Percentiles rank a stretch among this genome's conserved stretches.
Conservation (phyloP, 35 echinoderm and acorn worm species). For the Stichopus chloronotus region DNA sequence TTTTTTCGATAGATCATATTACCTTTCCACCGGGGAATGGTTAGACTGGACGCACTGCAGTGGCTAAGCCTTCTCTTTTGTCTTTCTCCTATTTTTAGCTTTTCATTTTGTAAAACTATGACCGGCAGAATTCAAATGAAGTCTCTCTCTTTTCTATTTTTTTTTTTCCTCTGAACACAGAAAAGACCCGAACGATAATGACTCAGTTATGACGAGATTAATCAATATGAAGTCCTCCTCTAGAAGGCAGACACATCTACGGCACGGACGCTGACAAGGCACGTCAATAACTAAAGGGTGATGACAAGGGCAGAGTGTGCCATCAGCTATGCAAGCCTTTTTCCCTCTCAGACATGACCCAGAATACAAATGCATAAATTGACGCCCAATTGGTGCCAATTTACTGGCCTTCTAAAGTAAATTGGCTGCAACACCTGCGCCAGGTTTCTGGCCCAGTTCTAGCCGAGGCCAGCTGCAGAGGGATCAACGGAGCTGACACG, state of each 20-base stretch:
- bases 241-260: background rate
- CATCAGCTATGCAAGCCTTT: slow-evolving; percentile 30
- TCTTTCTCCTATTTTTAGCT: too few relatives aligned
- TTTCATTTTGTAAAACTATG: too few relatives aligned
- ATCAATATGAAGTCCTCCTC: slow-evolving; percentile 20
- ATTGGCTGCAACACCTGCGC: slow-evolving; percentile 60
- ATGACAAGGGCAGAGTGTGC: slow-evolving; percentile 50
- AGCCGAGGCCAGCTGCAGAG: slow-evolving; percentile 40
- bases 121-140: too few relatives aligned
- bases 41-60: too few relatives aligned
- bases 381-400: slow-evolving; percentile 64
- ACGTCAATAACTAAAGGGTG: slow-evolving; percentile 36
- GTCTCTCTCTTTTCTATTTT: too few relatives aligned
- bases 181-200: background rate
- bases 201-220: slow-evolving; percentile 43
- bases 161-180: too few relatives aligned
- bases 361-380: slow-evolving; percentile 65
- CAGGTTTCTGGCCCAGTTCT: slow-evolving; percentile 59
- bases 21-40: too few relatives aligned
- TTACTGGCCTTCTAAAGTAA: slow-evolving; percentile 45
- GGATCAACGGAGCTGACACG: slow-evolving; percentile 33
- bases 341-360: slow-evolving; percentile 42
- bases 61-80: too few relatives aligned
- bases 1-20: too few relatives aligned
- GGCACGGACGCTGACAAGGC: background rate